Percentiles rank a stretch among this genome's conserved stretches.
phyloP scores from a whole-genome alignment of 2,888 invertebrate species.

The Julus scanicus region DNA sequence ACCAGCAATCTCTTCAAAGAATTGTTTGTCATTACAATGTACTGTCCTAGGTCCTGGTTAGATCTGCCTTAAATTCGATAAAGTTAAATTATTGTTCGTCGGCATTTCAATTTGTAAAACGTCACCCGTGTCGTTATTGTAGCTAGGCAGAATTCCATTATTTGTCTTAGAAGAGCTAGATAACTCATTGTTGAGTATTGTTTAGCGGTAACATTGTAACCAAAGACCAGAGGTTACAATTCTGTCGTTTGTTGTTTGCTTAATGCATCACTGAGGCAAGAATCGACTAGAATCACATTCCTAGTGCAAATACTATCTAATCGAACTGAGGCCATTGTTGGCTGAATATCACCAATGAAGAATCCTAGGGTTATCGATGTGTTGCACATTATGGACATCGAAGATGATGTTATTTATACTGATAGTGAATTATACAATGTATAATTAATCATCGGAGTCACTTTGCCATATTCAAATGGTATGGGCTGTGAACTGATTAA shows the following conservation, averaged over 20 bases:
- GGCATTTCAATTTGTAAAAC: background rate
- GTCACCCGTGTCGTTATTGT: background rate
- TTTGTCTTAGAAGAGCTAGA: background rate
- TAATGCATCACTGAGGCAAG: background rate
- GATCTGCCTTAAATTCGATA: background rate
- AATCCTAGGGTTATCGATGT: background rate
- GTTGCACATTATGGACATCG: background rate
- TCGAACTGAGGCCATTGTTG: background rate
- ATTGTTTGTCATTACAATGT: no score
- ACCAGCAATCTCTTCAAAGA: no score
- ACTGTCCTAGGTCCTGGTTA: no score
- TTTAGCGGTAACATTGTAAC: background rate
- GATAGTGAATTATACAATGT: constrained; percentile 37
- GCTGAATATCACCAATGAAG: background rate
- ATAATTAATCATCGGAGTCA: constrained; percentile 26
- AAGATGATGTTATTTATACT: background rate
- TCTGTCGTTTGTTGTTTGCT: background rate
- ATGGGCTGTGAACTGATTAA: constrained; percentile 43
- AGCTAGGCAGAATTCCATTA: background rate
- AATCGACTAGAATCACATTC: background rate
- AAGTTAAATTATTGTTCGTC: background rate
- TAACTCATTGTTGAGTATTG: background rate
- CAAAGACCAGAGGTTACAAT: background rate
- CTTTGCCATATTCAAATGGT: constrained; percentile 25
- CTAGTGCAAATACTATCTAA: background rate